Conservation (phyloP, 2,888 invertebrate genomes). For the Zhengitettix transpicula region DNA sequence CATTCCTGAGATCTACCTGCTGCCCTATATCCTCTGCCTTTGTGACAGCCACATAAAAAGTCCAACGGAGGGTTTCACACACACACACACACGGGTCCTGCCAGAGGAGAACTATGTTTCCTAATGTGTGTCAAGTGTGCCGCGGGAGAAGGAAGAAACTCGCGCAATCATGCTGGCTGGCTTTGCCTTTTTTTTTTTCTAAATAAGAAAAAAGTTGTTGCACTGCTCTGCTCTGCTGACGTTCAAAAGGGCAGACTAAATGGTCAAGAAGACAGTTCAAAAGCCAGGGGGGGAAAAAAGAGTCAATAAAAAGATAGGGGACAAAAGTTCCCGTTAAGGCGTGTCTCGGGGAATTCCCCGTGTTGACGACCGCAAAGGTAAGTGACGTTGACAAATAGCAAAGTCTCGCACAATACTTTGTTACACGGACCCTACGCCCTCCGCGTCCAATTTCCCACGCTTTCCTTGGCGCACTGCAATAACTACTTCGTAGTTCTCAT, state of each 20-base stretch:
- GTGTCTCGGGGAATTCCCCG: no score
- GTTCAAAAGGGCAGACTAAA: no score
- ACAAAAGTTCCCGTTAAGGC: no score
- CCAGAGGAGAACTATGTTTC: neutral
- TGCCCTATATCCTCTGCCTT: neutral
- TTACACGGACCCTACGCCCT: neutral
- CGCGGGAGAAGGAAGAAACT: neutral
- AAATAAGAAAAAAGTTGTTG: no score
- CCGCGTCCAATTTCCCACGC: neutral
- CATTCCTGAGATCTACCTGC: neutral
- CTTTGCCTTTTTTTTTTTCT: no score
- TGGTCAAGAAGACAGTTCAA: no score
- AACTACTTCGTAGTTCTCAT: neutral
- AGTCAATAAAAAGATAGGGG: no score
- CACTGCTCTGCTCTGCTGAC: no score
- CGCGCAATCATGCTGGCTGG: no score
- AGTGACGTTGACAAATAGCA: no score
- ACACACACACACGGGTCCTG: neutral
- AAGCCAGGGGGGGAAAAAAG: no score
- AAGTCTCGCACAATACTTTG: neutral
- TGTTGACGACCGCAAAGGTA: no score
- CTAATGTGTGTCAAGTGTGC: neutral
- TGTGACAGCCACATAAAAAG: neutral
- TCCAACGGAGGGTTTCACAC: neutral
- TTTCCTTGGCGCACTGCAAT: neutral